These are phyloP conservation scores for Cotesia congregata DNA, from an alignment of 2,888 invertebrate species.

Conservation along the genomic window DNA sequence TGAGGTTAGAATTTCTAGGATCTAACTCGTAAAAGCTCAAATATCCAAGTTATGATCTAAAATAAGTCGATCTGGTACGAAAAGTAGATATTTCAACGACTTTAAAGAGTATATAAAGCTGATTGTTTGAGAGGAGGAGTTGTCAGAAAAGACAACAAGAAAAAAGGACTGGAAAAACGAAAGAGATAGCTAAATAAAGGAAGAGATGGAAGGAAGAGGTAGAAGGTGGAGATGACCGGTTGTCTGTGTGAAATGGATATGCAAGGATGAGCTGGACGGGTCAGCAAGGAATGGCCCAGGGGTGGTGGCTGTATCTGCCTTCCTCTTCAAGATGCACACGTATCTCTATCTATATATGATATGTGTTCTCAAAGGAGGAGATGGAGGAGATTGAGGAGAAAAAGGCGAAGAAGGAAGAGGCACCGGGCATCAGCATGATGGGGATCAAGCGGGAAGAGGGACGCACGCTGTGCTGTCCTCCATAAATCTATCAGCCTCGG, in stretches of 20 bases:
- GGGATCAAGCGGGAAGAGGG: conserved; percentile 54
- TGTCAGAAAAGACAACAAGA: background rate
- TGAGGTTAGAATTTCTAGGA: no score
- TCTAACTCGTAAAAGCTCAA: no score
- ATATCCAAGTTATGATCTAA: no score
- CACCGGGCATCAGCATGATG: conserved; percentile 41
- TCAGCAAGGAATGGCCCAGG: conserved; percentile 22
- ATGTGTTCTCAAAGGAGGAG: conserved; percentile 47
- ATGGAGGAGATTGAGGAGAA: conserved; percentile 46
- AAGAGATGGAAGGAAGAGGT: background rate
- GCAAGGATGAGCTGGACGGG: conserved; percentile 30
- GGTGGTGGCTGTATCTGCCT: conserved; percentile 12
- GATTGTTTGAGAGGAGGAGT: background rate
- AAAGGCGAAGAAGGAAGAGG: conserved; percentile 38
- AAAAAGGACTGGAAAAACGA: background rate
- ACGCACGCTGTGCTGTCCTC: conserved; percentile 70
- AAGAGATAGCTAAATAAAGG: background rate
- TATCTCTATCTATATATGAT: conserved; percentile 5
- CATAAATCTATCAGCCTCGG: conserved; percentile 71
- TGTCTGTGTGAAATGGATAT: conserved; percentile 31
- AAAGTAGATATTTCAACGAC: no score
- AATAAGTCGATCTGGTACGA: no score
- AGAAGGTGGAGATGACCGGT: conserved; percentile 14
- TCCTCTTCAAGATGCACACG: background rate
- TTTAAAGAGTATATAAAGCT: background rate